Conservation (phyloP, 2,797 vertebrate species). For the Leptodactylus fallax region DNA sequence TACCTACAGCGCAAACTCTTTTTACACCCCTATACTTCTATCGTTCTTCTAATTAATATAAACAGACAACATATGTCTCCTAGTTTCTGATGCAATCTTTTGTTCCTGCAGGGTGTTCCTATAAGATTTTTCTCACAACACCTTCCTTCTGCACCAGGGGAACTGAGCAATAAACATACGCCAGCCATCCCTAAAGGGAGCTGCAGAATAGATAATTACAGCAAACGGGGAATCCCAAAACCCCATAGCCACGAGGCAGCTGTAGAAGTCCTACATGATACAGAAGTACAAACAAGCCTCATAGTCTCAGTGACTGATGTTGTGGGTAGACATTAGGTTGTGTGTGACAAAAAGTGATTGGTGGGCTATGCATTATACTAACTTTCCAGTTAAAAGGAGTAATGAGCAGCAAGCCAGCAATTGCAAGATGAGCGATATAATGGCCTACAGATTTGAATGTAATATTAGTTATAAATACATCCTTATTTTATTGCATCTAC, state of each 20-base stretch:
- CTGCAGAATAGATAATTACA: conserved; percentile 54
- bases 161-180: conserved; percentile 53
- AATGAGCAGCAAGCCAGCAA: too few relatives aligned
- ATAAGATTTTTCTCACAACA: conserved; percentile 51
- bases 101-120: conserved; percentile 46
- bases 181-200: conserved; percentile 43
- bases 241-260: conserved; percentile 52
- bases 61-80: conserved; percentile 51
- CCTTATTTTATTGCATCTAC: too few relatives aligned
- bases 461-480: too few relatives aligned
- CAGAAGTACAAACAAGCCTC: conserved; percentile 22
- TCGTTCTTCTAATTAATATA: conserved; percentile 36
- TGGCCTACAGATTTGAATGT: too few relatives aligned
- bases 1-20: neutral
- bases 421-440: too few relatives aligned
- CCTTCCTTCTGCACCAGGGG: conserved; percentile 49
- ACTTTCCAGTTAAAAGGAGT: too few relatives aligned
- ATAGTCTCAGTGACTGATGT: neutral
- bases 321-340: neutral
- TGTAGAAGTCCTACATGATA: conserved; percentile 39
- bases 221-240: conserved; percentile 57
- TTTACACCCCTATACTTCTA: neutral
- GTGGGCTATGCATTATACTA: neutral
- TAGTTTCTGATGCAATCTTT: conserved; percentile 58
- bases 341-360: neutral